Evolutionary conservation across 2,797 vertebrate species (phyloP).

Genomic region (Enteromius unitaeniatus): DNA sequence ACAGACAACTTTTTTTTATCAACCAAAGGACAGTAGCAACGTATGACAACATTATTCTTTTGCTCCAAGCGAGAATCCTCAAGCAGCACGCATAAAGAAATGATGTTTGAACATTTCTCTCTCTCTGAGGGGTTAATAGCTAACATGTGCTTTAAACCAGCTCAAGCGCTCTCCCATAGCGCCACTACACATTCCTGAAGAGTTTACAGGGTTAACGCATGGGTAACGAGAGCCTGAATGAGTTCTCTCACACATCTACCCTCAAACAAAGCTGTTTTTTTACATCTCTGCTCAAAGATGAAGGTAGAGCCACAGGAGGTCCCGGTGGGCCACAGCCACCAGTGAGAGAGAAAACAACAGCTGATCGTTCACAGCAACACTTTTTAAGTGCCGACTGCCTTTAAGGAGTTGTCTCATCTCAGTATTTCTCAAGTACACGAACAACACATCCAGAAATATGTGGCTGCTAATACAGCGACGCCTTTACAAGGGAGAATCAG

Average conservation of each 20-base stretch:
- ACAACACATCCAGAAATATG: neutral
- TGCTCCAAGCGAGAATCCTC: neutral
- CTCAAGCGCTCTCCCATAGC: slow-evolving; percentile 10
- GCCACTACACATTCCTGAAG: slow-evolving; percentile 19
- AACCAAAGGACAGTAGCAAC: neutral
- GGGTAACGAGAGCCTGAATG: slow-evolving; percentile 5
- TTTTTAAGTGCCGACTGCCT: neutral
- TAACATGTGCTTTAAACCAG: slow-evolving; percentile 32
- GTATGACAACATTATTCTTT: neutral
- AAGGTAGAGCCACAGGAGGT: slow-evolving; percentile 32
- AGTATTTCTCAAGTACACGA: neutral
- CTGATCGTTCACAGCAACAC: slow-evolving; percentile 11
- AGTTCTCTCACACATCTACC: neutral
- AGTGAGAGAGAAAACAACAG: slow-evolving; percentile 20
- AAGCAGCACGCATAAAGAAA: neutral
- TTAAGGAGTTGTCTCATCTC: neutral
- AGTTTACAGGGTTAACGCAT: slow-evolving; percentile 11
- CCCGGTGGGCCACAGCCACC: slow-evolving; percentile 1
- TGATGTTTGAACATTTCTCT: neutral
- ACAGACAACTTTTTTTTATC: neutral
- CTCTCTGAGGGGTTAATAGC: slow-evolving; percentile 50
- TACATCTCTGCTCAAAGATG: slow-evolving; percentile 1
- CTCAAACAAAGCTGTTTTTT: slow-evolving; percentile 26
- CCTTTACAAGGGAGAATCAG: slow-evolving; percentile 11
- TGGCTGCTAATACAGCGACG: neutral